Conservation (phyloP, 2,797 vertebrate genomes). For the Platyrinchus mystaceus region DNA sequence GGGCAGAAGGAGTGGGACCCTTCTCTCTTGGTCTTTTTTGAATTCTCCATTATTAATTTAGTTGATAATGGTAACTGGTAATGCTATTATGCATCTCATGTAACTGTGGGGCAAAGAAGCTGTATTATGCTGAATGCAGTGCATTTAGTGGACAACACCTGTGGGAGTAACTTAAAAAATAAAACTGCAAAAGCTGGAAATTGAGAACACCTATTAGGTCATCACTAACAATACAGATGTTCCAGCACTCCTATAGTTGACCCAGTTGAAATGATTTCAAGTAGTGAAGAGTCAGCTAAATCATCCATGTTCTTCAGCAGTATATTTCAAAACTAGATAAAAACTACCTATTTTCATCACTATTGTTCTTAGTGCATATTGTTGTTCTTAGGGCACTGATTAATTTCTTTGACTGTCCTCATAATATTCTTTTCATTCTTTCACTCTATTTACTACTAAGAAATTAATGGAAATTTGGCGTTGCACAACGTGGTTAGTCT, state of each 20-base stretch:
- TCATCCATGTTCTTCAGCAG: background rate
- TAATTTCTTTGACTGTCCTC: background rate
- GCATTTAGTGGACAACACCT: background rate
- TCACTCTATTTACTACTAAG: background rate
- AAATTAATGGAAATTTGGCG: background rate
- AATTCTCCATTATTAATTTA: background rate
- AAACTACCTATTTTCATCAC: background rate
- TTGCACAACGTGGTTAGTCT: background rate
- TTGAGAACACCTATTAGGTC: background rate
- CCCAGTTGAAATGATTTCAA: background rate
- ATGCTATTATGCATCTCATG: background rate
- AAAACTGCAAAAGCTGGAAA: background rate
- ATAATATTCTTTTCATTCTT: background rate
- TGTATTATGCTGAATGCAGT: background rate
- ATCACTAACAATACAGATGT: background rate
- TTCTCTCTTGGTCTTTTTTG: background rate
- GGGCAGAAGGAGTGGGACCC: background rate
- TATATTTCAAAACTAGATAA: background rate
- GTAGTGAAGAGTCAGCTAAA: background rate
- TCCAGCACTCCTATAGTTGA: background rate
- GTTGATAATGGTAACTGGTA: background rate
- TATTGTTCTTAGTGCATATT: background rate
- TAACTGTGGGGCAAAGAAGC: background rate
- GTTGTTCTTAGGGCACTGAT: background rate
- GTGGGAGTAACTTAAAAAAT: background rate